Conservation (phyloP, 2,113 vertebrate genomes). For the Bettongia penicillata region DNA sequence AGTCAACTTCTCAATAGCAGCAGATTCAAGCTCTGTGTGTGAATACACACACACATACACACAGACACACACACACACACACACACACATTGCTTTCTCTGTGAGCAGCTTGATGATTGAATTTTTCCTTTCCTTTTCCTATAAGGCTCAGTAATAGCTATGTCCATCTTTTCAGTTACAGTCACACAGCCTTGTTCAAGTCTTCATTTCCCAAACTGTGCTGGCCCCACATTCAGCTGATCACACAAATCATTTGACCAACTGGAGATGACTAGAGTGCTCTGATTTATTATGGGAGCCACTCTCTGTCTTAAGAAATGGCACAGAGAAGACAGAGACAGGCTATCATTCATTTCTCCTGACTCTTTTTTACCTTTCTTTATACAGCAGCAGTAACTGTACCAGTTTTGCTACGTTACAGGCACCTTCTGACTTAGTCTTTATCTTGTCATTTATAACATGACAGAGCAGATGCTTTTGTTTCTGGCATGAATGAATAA, state of each 20-base stretch:
- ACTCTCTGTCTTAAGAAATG: constrained; percentile 37
- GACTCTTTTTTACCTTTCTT: neutral
- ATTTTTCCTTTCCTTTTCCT: neutral
- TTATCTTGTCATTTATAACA: neutral
- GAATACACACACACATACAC: no score
- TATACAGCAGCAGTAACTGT: neutral
- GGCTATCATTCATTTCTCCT: neutral
- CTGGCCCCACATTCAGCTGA: neutral
- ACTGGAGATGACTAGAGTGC: neutral
- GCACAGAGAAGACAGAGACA: neutral
- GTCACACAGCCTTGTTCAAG: neutral
- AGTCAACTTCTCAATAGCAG: neutral
- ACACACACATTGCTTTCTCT: no score
- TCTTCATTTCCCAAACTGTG: constrained; percentile 4
- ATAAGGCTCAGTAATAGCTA: neutral
- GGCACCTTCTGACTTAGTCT: neutral
- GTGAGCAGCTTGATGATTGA: neutral
- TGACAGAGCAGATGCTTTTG: neutral
- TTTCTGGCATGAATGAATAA: neutral
- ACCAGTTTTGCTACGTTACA: neutral
- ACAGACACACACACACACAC: no score
- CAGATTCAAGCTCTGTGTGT: neutral
- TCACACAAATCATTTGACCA: neutral
- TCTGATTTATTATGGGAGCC: neutral
- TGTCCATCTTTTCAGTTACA: neutral